Evolutionary conservation across 2,797 vertebrate species (phyloP).

Genomic region (Poeciliopsis gracilis): DNA sequence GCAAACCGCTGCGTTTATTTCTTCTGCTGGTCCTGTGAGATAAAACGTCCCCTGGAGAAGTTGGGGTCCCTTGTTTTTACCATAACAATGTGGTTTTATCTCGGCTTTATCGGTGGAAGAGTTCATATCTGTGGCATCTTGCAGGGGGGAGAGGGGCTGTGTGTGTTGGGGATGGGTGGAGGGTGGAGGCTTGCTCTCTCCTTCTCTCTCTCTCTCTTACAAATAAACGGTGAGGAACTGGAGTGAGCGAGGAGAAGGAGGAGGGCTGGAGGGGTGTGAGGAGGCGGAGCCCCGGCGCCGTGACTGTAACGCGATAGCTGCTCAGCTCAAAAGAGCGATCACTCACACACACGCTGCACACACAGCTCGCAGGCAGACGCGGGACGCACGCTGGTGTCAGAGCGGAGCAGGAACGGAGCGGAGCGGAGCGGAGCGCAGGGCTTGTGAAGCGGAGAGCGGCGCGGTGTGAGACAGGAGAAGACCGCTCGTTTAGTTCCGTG

Average conservation of each 20-base stretch:
- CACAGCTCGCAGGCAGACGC: slow-evolving; percentile 43
- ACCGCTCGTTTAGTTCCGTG: neutral
- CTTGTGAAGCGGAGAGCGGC: slow-evolving; percentile 37
- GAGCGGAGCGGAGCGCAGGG: slow-evolving; percentile 15
- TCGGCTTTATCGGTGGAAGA: slow-evolving; percentile 46
- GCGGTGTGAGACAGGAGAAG: slow-evolving; percentile 8
- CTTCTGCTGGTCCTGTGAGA: neutral
- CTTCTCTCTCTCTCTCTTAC: slow-evolving; percentile 28
- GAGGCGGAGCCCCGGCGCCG: slow-evolving; percentile 83
- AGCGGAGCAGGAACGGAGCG: slow-evolving; percentile 18
- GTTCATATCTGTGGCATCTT: slow-evolving; percentile 54
- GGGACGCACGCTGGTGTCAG: slow-evolving; percentile 25
- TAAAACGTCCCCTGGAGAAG: slow-evolving; percentile 48
- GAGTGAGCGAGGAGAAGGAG: slow-evolving; percentile 13
- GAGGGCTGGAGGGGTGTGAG: slow-evolving; percentile 69
- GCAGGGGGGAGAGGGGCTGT: slow-evolving; percentile 16
- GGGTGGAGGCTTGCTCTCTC: neutral
- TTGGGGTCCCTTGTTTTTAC: slow-evolving; percentile 43
- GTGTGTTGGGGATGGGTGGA: slow-evolving; percentile 5
- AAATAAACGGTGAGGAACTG: slow-evolving; percentile 76
- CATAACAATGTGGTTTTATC: slow-evolving; percentile 50
- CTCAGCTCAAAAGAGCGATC: slow-evolving; percentile 79
- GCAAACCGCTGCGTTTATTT: neutral
- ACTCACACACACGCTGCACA: slow-evolving; percentile 76
- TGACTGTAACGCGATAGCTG: slow-evolving; percentile 88